Percentiles rank a stretch among this genome's conserved stretches.
Conservation (phyloP, 2,797 vertebrate species). For the Nyctalus aviator region DNA sequence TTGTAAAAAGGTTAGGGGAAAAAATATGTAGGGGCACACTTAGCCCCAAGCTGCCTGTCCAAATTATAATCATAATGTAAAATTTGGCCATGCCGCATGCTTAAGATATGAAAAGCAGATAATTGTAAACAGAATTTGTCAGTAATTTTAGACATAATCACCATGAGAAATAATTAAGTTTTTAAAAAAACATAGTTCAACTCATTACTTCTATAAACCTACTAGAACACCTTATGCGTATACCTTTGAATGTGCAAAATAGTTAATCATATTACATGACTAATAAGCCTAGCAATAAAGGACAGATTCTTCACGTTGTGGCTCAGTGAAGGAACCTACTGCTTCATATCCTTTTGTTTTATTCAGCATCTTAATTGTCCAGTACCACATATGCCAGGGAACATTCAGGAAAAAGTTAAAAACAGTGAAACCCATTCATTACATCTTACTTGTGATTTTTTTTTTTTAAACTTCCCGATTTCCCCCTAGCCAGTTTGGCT, state of each 20-base stretch:
- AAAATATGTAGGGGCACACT: not conserved
- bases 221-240: slow-evolving; percentile 38
- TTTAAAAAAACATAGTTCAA: slow-evolving; percentile 43
- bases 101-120: slow-evolving; percentile 48
- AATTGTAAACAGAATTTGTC: slow-evolving; percentile 6
- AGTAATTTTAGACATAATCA: slow-evolving; percentile 54
- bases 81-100: not conserved
- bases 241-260: slow-evolving; percentile 4
- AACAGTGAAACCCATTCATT: not conserved
- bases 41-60: not conserved
- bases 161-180: slow-evolving; percentile 66
- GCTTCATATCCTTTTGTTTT: slow-evolving; percentile 7
- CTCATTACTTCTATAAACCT: slow-evolving; percentile 61
- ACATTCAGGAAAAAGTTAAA: slow-evolving; percentile 1
- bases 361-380: slow-evolving; percentile 41
- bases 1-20: slow-evolving; percentile 54
- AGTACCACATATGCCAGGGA: not conserved
- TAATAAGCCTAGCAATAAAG: slow-evolving; percentile 19
- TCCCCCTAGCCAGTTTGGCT: not conserved
- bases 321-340: not conserved
- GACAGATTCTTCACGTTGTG: not conserved
- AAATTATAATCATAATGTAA: not conserved
- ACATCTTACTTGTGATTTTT: slow-evolving; percentile 2
- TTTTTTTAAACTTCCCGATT: slow-evolving; percentile 37
- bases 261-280: slow-evolving; percentile 16